Base-by-base conservation (phyloP, 2,113 vertebrate genomes). In the Columba janthina region DNA sequence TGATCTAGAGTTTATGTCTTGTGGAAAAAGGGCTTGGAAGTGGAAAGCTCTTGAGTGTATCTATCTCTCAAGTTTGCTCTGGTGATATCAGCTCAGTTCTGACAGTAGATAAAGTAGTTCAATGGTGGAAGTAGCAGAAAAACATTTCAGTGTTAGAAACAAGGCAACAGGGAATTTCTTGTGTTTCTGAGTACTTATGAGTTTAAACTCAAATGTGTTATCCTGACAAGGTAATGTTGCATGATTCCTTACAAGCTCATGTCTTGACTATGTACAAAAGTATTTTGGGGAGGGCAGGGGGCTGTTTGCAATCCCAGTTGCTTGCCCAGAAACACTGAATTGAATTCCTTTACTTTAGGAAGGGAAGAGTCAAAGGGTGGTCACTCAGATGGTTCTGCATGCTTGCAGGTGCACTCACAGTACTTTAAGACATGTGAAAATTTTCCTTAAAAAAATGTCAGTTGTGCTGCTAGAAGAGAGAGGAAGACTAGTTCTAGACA, bases 191-290 rank as follows among this genome's bases (percentile, higher is more conserved):
- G 28, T 54, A 26, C 44, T 34, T 67, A 31, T 0, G 28, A 50
- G n/a, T 32, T 79, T 20, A 31, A 80, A 57, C 11, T 9, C 11
- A 65, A 80, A 26, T 15, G 15, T n/a, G 8, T 66, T 80, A 46
- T 4, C 13, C 21, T 75, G 32, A 14, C 14, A 25, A 53, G 12
- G 25, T 54, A 32, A 14, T 9, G 6, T 10, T 34, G 31, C 54
- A 10, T 46, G 53, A 29, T 8, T 87, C 28, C 44, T 75, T 24
- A 40, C 3, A 25, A 16, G 28, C 6, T 72, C 5, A 7, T 7
- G 9, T 54, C n/a, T 87, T 4, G 0, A 5, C 5, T 38, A 20
- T 3, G 1, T n/a, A 15, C 8, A 25, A 4, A 71, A 71, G 28
- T 29, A 51, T 25, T 46, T 51, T 42, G 8, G 14, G 10, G 14